A percentile compares a stretch with the other conserved stretches of the same genome.
phyloP scores from a whole-genome alignment of 1,140 invertebrate species.

The Leguminivora glycinivorella region DNA sequence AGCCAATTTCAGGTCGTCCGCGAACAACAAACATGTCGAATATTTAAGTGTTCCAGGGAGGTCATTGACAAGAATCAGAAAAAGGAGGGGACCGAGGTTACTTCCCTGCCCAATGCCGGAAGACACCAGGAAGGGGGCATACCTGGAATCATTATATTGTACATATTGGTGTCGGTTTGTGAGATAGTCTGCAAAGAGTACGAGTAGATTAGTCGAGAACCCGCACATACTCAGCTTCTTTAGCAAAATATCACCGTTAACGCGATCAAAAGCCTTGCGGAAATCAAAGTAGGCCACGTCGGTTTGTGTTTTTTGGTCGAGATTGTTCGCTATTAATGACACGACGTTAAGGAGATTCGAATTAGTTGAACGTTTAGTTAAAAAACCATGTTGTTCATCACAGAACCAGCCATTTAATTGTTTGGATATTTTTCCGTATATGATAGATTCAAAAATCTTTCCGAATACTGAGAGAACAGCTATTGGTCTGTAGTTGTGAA shows the following conservation, averaged over 20 bases:
- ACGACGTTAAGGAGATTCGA: too few relatives aligned
- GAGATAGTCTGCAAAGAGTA: background rate
- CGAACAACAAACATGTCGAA: background rate
- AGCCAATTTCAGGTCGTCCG: background rate
- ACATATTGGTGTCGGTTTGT: conserved; percentile 9
- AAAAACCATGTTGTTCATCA: too few relatives aligned
- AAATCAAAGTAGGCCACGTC: background rate
- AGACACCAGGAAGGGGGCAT: background rate
- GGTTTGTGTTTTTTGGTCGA: background rate
- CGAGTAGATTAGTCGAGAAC: background rate
- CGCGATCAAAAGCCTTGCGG: background rate
- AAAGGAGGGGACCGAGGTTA: background rate
- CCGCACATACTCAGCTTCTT: background rate
- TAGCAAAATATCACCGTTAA: background rate
- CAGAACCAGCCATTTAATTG: too few relatives aligned
- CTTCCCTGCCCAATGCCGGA: conserved; percentile 19
- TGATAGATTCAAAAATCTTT: too few relatives aligned
- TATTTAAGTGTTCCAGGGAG: background rate
- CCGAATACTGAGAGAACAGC: background rate
- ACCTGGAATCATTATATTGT: background rate
- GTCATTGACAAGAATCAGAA: background rate
- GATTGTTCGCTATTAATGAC: too few relatives aligned
- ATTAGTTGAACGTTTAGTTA: too few relatives aligned
- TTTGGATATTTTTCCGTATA: too few relatives aligned
- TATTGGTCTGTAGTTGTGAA: conserved; percentile 33